Evolutionary conservation across 2,888 invertebrate genomes (phyloP).

Genomic region (Himalopsyche japonica): DNA sequence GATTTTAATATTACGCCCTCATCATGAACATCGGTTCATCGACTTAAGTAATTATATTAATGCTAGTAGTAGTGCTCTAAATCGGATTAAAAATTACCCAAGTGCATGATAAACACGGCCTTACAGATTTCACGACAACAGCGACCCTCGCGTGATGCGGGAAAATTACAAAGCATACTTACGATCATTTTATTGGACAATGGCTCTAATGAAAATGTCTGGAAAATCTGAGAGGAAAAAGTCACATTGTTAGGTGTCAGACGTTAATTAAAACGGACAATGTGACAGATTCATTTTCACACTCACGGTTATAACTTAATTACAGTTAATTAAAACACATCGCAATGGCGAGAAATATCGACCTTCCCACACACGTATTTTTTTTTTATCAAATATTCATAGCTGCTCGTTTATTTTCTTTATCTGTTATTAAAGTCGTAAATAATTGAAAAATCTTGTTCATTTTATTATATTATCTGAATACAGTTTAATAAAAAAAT

Average conservation of each 20-base stretch:
- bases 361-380: background rate
- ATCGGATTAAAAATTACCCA: too few species aligned
- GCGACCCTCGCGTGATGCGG: background rate
- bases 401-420: too few species aligned
- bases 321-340: background rate
- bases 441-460: too few species aligned
- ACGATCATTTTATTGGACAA: background rate
- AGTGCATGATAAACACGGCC: background rate
- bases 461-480: too few species aligned
- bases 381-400: too few species aligned
- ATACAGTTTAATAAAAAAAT: too few species aligned
- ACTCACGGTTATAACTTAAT: background rate
- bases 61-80: too few species aligned
- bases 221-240: background rate
- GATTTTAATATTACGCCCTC: too few species aligned
- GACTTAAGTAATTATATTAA: too few species aligned
- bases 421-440: too few species aligned
- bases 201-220: background rate
- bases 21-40: too few species aligned
- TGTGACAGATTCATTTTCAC: conserved; percentile 1
- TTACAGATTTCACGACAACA: background rate
- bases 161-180: background rate
- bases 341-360: background rate
- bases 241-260: background rate
- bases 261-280: background rate